These are phyloP conservation scores for Myrmecobius fasciatus DNA, from an alignment of 2,113 vertebrate species.

Conservation along the genomic window DNA sequence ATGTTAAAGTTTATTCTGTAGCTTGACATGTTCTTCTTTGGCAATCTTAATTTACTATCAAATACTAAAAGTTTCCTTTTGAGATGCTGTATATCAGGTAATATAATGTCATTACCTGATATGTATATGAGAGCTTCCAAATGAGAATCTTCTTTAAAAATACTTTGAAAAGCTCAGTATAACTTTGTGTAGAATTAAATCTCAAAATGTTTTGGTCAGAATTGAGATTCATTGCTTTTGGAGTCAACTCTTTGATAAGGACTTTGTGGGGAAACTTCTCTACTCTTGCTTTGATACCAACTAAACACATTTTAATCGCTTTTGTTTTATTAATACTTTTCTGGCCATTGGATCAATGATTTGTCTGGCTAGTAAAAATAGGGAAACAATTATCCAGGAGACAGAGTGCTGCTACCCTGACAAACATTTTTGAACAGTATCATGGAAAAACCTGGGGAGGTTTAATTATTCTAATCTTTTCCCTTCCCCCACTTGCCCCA, in stretches of 20 bases:
- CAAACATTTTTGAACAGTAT: constrained; percentile 19
- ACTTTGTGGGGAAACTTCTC: neutral
- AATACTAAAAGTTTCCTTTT: neutral
- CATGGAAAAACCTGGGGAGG: constrained; percentile 56
- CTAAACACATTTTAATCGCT: constrained; percentile 4
- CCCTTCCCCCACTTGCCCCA: constrained; percentile 9
- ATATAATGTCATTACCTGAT: neutral
- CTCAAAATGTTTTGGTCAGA: neutral
- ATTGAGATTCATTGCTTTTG: neutral
- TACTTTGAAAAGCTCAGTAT: neutral
- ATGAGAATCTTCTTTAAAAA: constrained; percentile 4
- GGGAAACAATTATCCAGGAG: neutral
- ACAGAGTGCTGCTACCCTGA: constrained; percentile 30
- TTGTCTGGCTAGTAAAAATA: neutral
- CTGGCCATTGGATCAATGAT: neutral
- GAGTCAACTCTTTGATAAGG: constrained; percentile 1
- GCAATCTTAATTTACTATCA: neutral
- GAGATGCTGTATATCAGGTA: neutral
- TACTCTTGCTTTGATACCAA: neutral
- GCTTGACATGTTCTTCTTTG: neutral
- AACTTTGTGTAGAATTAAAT: constrained; percentile 25
- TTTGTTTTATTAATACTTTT: neutral
- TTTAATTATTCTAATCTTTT: constrained; percentile 78
- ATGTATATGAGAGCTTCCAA: neutral
- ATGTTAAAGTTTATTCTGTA: neutral